These are phyloP conservation scores for Saccostrea echinata DNA, from an alignment of 1,140 invertebrate genomes.

Conservation along the genomic window DNA sequence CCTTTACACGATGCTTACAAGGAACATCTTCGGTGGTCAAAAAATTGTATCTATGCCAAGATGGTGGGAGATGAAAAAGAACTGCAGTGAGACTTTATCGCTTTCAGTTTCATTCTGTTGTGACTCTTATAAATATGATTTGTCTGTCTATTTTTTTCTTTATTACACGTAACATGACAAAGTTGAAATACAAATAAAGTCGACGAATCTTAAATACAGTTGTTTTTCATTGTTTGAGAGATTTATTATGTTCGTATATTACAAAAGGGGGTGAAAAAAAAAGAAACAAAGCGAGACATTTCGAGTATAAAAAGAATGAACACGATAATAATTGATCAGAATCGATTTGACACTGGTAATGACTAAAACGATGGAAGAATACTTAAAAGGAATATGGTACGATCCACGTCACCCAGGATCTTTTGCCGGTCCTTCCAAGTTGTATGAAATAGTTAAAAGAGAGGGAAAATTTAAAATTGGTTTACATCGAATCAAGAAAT, in stretches of 20 bases:
- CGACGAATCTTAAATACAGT: not conserved
- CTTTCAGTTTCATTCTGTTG: not conserved
- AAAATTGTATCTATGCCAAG: constrained; percentile 45
- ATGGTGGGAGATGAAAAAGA: not conserved
- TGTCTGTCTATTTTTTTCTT: not conserved
- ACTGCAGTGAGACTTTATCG: not conserved
- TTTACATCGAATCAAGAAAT: constrained; percentile 40
- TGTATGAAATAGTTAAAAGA: constrained; percentile 49
- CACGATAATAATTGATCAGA: not conserved
- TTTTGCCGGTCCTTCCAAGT: constrained; percentile 41
- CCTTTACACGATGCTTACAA: constrained; percentile 24
- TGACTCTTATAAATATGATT: not conserved
- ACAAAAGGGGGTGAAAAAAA: not conserved
- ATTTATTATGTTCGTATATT: not conserved
- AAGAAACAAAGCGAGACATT: not conserved
- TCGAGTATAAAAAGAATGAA: not conserved
- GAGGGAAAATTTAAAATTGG: constrained; percentile 51
- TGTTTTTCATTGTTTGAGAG: not conserved
- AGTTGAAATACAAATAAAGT: not conserved
- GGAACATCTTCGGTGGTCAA: constrained; percentile 32
- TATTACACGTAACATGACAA: not conserved
- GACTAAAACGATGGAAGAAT: constrained; percentile 16
- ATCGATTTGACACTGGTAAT: not conserved
- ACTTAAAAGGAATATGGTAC: constrained; percentile 40
- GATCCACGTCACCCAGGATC: constrained; percentile 45